Evolutionary conservation across 2,113 vertebrate genomes (phyloP), one percentile per base, ranked within the genome.

Genomic region (Tachycineta bicolor): DNA sequence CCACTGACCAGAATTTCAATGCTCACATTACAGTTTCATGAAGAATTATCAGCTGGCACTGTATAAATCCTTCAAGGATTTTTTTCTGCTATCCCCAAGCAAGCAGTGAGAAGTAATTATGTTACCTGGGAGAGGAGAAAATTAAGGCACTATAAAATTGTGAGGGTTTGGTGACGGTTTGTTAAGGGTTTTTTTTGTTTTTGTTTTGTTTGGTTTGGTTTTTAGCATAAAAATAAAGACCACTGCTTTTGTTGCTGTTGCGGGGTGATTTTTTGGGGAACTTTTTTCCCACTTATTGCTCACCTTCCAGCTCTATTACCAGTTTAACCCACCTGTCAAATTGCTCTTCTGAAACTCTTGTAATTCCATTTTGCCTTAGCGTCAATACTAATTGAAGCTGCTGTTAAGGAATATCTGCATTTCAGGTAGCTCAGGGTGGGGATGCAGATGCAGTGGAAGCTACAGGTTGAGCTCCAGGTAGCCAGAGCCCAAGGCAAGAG

Each of bases 301-400:
- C 43, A 79, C 46, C 62, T 93, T 91, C 71, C 84, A 93, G 39
- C 73, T 94, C 59, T 91, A 95, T 91, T 97, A 96, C 25, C 14
- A 68, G 34, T 43, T 93, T 82, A 90, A 60, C 29, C 41, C 76
- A 37, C 17, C 70, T 83, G 65, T 21, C 73, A 94, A 90, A 94
- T 73, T 88, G 47, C 41, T 71, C 75, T 83, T 90, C 59, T 89
- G 26, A 94, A 83, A 78, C 43, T 78, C 60, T 47, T 91, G 52
- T 87, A 74, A 53, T 63, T 96, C 62, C 22, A 49, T 90, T 95
- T 90, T 94, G 25, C 69, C 39, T 93, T 50, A 52, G 37, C 28
- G 79, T 49, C 85, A 90, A 18, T 65, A 81, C 44, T 91, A 92
- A 91, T 60, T 92, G 87, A 91, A 87, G 55, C 44, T 95, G 55